Evolutionary conservation across 2,797 vertebrate genomes (phyloP).

Genomic region (Sebastes hubbsi): DNA sequence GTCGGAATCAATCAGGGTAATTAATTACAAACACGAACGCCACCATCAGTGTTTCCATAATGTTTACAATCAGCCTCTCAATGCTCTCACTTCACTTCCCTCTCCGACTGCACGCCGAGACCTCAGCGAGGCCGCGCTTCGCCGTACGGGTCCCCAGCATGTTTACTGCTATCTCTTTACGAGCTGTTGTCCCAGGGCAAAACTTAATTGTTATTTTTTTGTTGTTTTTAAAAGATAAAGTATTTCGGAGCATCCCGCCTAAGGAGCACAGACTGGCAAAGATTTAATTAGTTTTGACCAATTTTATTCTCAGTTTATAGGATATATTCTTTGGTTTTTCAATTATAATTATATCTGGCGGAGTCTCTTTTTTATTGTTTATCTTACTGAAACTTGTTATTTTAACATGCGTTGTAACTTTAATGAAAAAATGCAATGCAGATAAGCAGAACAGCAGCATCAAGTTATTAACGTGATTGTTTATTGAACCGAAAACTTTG

Average conservation of each 20-base stretch:
- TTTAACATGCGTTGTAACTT: constrained; percentile 39
- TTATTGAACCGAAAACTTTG: constrained; percentile 9
- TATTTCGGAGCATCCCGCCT: constrained; percentile 35
- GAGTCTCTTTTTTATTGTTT: constrained; percentile 19
- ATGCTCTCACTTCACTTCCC: constrained; percentile 31
- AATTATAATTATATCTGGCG: constrained; percentile 51
- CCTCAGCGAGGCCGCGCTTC: neutral
- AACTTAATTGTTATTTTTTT: constrained; percentile 61
- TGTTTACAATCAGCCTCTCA: constrained; percentile 62
- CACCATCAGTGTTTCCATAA: constrained; percentile 64
- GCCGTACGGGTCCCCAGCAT: neutral
- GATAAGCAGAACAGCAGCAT: constrained; percentile 29
- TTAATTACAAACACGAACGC: constrained; percentile 70
- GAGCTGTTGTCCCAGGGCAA: constrained; percentile 49
- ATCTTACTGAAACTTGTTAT: constrained; percentile 47
- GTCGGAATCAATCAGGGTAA: constrained; percentile 77
- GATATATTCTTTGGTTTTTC: constrained; percentile 46
- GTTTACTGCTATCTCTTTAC: constrained; percentile 41
- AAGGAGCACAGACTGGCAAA: constrained; percentile 28
- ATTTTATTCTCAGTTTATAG: constrained; percentile 24
- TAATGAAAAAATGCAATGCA: constrained; percentile 39
- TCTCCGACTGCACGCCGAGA: constrained; percentile 17
- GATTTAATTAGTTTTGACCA: constrained; percentile 69
- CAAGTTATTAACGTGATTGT: constrained; percentile 22
- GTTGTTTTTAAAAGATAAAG: constrained; percentile 52